phyloP scores from a whole-genome alignment of 2,113 vertebrate genomes.

The Colaptes auratus region DNA sequence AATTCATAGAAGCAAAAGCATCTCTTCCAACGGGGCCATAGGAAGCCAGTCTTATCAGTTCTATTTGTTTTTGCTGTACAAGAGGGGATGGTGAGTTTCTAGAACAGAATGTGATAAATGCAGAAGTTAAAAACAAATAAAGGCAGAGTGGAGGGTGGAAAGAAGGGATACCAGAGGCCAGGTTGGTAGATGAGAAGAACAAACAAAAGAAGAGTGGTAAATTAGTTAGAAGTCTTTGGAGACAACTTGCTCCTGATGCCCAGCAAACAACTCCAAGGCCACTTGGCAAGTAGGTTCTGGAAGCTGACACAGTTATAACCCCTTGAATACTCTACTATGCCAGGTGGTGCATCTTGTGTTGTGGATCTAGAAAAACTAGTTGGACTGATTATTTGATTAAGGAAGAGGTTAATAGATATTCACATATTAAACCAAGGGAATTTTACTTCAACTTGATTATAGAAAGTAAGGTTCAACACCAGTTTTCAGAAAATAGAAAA shows the following conservation, averaged over 20 bases:
- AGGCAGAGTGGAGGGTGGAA: not conserved
- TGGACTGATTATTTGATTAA: not conserved
- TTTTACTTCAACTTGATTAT: not conserved
- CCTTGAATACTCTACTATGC: rapidly evolving
- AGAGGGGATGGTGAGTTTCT: not conserved
- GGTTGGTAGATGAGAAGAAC: not conserved
- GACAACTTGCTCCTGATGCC: not conserved
- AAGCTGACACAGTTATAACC: not conserved
- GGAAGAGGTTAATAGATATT: not conserved
- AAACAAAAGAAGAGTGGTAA: not conserved
- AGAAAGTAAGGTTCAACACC: not conserved
- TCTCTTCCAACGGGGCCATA: not conserved
- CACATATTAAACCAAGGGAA: not conserved
- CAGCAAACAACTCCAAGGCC: not conserved
- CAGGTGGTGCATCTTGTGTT: not conserved
- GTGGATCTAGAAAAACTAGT: not conserved
- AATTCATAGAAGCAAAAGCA: not conserved
- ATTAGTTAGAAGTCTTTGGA: not conserved
- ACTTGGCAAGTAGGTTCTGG: not conserved
- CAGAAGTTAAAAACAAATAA: not conserved
- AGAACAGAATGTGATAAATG: not conserved
- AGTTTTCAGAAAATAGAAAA: not conserved
- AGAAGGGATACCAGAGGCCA: not conserved
- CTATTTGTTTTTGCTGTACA: not conserved
- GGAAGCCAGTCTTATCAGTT: not conserved